These are phyloP conservation scores for Drosophila sucinea DNA, from an alignment of 1,140 invertebrate genomes.

Conservation along the genomic window DNA sequence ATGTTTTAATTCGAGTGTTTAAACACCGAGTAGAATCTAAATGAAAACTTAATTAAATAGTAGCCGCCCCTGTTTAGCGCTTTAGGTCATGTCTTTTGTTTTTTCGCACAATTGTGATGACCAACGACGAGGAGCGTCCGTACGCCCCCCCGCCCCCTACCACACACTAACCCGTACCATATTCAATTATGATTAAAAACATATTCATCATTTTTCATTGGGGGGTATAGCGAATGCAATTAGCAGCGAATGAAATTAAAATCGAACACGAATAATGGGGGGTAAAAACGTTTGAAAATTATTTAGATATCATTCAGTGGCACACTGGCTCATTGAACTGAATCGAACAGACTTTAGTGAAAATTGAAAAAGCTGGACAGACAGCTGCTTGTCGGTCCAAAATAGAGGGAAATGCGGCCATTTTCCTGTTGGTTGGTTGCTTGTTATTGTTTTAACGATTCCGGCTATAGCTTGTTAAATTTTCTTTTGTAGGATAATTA, in stretches of 20 bases:
- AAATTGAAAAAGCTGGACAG: neutral
- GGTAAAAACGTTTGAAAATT: slow-evolving; percentile 52
- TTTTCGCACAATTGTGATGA: neutral
- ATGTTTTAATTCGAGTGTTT: too few relatives aligned
- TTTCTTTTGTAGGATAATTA: slow-evolving; percentile 53
- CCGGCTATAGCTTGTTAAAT: slow-evolving; percentile 44
- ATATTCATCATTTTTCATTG: slow-evolving; percentile 56
- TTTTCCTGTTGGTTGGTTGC: slow-evolving; percentile 12
- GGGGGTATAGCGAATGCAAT: slow-evolving; percentile 38
- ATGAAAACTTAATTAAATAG: too few relatives aligned
- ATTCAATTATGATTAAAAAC: slow-evolving; percentile 56
- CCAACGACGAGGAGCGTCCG: slow-evolving; percentile 22
- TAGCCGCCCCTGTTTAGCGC: slow-evolving; percentile 10
- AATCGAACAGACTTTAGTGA: slow-evolving; percentile 5
- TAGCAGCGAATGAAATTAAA: slow-evolving; percentile 55
- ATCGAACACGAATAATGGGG: slow-evolving; percentile 9
- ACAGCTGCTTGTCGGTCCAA: neutral
- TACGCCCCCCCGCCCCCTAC: neutral
- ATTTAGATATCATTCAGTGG: slow-evolving; percentile 52
- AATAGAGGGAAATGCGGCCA: neutral
- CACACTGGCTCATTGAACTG: slow-evolving; percentile 54
- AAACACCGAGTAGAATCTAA: too few relatives aligned
- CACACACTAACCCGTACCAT: slow-evolving; percentile 14
- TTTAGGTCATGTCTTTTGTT: slow-evolving; percentile 23
- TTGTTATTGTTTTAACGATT: slow-evolving; percentile 49